Evolutionary conservation across 53 echinoderm and acorn worm species (phyloP), one percentile per base, ranked within the genome.

Genomic region (Glandiceps talaboti): DNA sequence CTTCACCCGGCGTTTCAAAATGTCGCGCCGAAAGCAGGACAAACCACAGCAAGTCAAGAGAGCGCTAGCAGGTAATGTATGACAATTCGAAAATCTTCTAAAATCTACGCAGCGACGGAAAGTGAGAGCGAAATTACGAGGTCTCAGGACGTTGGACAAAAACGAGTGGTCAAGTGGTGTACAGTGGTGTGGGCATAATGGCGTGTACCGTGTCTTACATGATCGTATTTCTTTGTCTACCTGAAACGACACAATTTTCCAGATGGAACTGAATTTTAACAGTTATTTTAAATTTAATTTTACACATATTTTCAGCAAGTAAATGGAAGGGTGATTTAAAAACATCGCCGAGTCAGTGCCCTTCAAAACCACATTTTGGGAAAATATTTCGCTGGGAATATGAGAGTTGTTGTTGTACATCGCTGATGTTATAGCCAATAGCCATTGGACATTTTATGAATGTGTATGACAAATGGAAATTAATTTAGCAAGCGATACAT

Each of bases 1-100:
- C 86, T 45, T 92, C 88, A 80, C 88, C 93, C 99, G 99, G 93
- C 99, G 85, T 88, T 90, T 86, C 83, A 93, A 91, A 82, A 99
- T 99, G 99, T 99, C 99, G 93, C 93, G 99, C 93, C 99, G 99
- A 92, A 99, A 99, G 90, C 99, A 99, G 99, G 99, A 99, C 99
- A 94, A 94, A 83, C 99, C 99, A 84, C 94, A 94, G 87, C 99
- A 99, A 87, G 87, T 91, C 73, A 89, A 87, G 85, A 91, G 94
- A 88, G 82, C 93, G 80, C 77, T 91, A 82, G 84, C 93, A 85
- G 99, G 99, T 99, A 94, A 99, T 45, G 64, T 45, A 45, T 12
- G 20, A 45, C 64, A 12, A 6, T 6, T 45, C 64, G 6, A 45
- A 6, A 20, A 45, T 45, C 6, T 20, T 12, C 64, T 6, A 45